Conservation (phyloP, 2,113 vertebrate genomes). For the Pelobates fuscus region DNA sequence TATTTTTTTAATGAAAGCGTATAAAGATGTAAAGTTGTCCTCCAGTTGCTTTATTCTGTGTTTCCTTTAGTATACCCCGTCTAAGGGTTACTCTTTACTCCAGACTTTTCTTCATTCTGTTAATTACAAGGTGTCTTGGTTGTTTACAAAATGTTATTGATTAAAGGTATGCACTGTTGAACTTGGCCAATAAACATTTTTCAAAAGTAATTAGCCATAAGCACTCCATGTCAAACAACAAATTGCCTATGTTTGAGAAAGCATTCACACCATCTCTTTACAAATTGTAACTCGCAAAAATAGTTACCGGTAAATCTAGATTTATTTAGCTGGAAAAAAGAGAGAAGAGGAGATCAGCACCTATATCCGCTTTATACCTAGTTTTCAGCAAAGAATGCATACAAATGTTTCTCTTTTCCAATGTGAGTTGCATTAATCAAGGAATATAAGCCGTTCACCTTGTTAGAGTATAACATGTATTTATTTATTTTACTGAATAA, state of each 20-base stretch:
- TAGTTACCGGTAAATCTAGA: constrained; percentile 13
- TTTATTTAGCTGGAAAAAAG: constrained; percentile 26
- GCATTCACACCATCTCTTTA: background rate
- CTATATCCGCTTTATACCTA: constrained; percentile 41
- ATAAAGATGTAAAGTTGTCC: too few species aligned
- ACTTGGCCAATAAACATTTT: background rate
- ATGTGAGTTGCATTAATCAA: constrained; percentile 44
- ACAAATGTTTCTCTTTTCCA: constrained; percentile 31
- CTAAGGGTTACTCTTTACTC: background rate
- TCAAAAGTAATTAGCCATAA: background rate
- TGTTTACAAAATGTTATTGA: background rate
- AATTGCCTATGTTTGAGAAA: background rate
- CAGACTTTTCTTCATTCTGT: background rate
- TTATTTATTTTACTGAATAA: constrained; percentile 24
- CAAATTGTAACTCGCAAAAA: background rate
- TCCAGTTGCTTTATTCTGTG: too few species aligned
- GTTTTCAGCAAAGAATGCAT: constrained; percentile 18
- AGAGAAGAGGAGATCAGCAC: constrained; percentile 20
- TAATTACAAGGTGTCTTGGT: background rate
- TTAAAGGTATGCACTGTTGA: background rate
- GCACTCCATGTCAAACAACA: constrained; percentile 5
- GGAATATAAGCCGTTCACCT: constrained; percentile 10
- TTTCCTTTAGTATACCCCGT: too few species aligned
- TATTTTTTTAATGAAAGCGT: too few species aligned
- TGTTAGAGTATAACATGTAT: constrained; percentile 24